A percentile compares a stretch with the other conserved stretches of the same genome.
phyloP scores from a whole-genome alignment of 2,888 invertebrate species.

The Eledone cirrhosa region DNA sequence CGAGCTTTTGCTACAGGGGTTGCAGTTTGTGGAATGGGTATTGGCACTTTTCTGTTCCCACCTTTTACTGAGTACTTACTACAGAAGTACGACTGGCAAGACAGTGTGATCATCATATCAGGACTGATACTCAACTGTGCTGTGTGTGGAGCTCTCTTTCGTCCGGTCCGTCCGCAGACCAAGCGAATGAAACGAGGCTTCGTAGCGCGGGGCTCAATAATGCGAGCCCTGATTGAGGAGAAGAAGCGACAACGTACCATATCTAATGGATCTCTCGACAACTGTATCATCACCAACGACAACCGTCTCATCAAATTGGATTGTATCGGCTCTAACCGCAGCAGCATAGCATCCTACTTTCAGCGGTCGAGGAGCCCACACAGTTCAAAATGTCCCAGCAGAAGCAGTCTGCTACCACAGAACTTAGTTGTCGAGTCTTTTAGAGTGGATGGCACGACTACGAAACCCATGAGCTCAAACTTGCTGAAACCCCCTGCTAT shows the following conservation, averaged over 20 bases:
- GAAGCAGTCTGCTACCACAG: conserved; percentile 50
- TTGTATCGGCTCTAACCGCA: conserved; percentile 46
- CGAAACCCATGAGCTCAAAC: conserved; percentile 33
- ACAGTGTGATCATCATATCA: conserved; percentile 80
- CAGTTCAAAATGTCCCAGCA: conserved; percentile 53
- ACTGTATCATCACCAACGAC: conserved; percentile 64
- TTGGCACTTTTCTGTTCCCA: conserved; percentile 86
- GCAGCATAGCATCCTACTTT: conserved; percentile 47
- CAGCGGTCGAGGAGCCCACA: background rate
- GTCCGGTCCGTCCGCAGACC: conserved; percentile 74
- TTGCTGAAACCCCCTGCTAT: background rate
- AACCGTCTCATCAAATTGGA: conserved; percentile 61
- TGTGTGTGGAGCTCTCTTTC: conserved; percentile 82
- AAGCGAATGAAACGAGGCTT: conserved; percentile 49
- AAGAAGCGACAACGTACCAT: conserved; percentile 64
- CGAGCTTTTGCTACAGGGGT: conserved; percentile 94
- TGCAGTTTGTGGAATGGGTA: conserved; percentile 93
- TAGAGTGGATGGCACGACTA: conserved; percentile 30
- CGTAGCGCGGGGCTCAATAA: conserved; percentile 59
- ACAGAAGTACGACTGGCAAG: conserved; percentile 73
- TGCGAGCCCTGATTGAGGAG: conserved; percentile 64
- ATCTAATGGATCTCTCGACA: conserved; percentile 64
- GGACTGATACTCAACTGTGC: conserved; percentile 82
- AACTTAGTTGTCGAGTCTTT: conserved; percentile 42
- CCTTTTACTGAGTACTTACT: conserved; percentile 71